Percentiles rank a stretch among this genome's conserved stretches.
Conservation (phyloP, 2,797 vertebrate genomes). For the Acrocephalus scirpaceus region DNA sequence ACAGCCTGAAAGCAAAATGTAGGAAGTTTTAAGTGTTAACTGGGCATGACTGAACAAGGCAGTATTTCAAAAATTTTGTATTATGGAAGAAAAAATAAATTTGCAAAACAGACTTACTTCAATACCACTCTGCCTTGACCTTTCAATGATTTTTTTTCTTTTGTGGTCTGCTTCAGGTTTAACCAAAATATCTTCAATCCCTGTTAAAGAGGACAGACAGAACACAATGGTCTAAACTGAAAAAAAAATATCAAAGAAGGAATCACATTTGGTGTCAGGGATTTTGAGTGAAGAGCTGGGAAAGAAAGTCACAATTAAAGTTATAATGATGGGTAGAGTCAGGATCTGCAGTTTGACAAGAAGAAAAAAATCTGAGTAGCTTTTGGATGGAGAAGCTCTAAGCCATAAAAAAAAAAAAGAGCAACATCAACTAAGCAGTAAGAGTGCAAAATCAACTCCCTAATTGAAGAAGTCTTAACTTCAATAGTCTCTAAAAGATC, state of each 20-base stretch:
- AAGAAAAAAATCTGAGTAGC: not conserved
- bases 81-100: not conserved
- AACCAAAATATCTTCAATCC: constrained; percentile 96
- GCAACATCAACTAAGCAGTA: not conserved
- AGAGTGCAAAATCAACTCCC: not conserved
- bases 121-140: constrained; percentile 82
- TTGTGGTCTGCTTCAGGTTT: constrained; percentile 83
- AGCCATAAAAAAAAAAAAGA: not conserved
- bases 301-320: not conserved
- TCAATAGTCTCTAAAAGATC: not conserved
- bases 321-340: not conserved
- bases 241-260: not conserved
- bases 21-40: not conserved
- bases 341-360: not conserved
- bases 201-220: constrained; percentile 69
- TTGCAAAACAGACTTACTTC: constrained; percentile 75
- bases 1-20: constrained; percentile 80
- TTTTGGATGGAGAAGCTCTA: not conserved
- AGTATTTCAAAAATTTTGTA: not conserved
- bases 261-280: not conserved
- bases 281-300: not conserved
- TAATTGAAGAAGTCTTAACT: not conserved
- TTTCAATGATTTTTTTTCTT: constrained; percentile 84
- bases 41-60: not conserved
- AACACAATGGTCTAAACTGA: not conserved